Conservation (phyloP, 1,140 invertebrate genomes). For the Drosophila triauraria region DNA sequence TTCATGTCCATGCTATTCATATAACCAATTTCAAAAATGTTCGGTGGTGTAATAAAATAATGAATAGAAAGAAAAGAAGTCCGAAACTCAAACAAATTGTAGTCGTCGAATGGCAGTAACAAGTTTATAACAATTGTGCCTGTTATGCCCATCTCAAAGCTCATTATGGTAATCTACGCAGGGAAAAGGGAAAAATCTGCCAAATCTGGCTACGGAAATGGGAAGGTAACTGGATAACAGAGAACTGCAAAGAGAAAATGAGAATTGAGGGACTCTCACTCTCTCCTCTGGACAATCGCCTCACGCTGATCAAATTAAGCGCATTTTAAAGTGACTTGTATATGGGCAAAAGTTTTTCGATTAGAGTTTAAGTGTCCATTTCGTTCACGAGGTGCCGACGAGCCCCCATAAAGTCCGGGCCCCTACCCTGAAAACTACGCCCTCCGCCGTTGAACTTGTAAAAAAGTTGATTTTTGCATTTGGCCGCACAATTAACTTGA, state of each 20-base stretch:
- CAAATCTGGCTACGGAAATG: background rate
- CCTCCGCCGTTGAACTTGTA: slow-evolving; percentile 52
- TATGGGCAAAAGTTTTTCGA: slow-evolving; percentile 83
- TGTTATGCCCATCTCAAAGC: slow-evolving; percentile 46
- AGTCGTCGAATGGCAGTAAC: slow-evolving; percentile 68
- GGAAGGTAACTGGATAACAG: slow-evolving; percentile 32
- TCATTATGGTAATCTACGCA: slow-evolving; percentile 77
- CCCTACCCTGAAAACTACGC: slow-evolving; percentile 3
- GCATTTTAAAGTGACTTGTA: slow-evolving; percentile 84
- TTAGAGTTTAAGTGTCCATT: slow-evolving; percentile 84
- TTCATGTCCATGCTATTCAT: slow-evolving; percentile 22
- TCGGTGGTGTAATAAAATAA: slow-evolving; percentile 33
- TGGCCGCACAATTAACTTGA: slow-evolving; percentile 82
- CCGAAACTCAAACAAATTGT: slow-evolving; percentile 56
- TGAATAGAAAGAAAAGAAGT: slow-evolving; percentile 34
- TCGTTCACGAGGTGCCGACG: slow-evolving; percentile 77
- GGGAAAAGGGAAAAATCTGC: slow-evolving; percentile 23
- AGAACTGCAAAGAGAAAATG: slow-evolving; percentile 19
- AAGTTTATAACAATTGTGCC: slow-evolving; percentile 71
- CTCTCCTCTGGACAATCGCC: slow-evolving; percentile 69
- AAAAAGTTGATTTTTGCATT: slow-evolving; percentile 83
- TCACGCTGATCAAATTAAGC: slow-evolving; percentile 82
- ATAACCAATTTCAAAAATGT: slow-evolving; percentile 50
- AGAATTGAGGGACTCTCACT: slow-evolving; percentile 14
- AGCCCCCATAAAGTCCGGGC: slow-evolving; percentile 13